These are phyloP conservation scores for Hydroisotoma schaefferi DNA, from an alignment of 2,888 invertebrate species.

Conservation along the genomic window DNA sequence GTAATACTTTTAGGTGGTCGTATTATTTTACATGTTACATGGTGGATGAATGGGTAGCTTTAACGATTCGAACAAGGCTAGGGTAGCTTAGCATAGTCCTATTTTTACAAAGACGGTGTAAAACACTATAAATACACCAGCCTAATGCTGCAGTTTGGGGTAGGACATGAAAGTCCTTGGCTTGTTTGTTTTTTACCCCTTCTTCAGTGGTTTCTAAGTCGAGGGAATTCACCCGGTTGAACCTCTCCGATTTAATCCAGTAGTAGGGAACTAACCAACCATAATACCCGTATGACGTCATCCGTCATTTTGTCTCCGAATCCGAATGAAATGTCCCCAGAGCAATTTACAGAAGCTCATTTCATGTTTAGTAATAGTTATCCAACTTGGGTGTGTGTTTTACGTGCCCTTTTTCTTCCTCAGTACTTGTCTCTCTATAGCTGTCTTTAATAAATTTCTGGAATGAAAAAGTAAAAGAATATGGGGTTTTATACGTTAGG, in stretches of 20 bases:
- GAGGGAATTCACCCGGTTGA: background rate
- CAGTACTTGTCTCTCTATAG: background rate
- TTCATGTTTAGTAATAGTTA: conserved; percentile 24
- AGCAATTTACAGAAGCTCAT: conserved; percentile 23
- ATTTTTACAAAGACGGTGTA: no score
- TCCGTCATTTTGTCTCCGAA: conserved; percentile 8
- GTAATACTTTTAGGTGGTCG: no score
- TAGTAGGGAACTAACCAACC: conserved; percentile 5
- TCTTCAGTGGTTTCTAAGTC: background rate
- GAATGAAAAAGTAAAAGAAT: no score
- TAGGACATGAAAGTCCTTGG: background rate
- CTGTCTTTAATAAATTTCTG: no score
- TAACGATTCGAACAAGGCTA: no score
- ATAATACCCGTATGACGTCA: conserved; percentile 12
- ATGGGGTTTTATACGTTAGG: background rate
- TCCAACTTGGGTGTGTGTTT: background rate
- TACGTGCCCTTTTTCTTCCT: background rate
- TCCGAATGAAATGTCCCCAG: conserved; percentile 21
- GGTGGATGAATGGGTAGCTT: no score
- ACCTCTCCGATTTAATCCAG: background rate
- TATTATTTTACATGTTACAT: no score
- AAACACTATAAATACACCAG: background rate
- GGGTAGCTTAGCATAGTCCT: no score
- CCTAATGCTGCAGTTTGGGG: background rate
- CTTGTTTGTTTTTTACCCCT: background rate